Evolutionary conservation across 2,888 invertebrate species (phyloP).

Genomic region (Pomacea canaliculata): DNA sequence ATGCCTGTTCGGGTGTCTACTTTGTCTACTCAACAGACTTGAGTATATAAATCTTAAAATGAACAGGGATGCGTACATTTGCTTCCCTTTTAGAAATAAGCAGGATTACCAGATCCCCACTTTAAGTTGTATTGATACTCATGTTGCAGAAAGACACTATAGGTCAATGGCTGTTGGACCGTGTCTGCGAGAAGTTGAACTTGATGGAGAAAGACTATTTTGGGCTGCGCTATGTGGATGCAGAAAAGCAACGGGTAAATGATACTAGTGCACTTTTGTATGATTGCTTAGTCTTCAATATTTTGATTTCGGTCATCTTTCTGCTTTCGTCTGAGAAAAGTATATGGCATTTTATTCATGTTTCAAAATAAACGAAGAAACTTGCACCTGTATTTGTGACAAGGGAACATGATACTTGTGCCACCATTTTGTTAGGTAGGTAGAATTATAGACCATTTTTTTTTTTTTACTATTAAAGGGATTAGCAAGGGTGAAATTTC

Average conservation of each 20-base stretch:
- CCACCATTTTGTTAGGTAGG: not conserved
- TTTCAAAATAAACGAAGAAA: too few species aligned
- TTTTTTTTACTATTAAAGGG: conserved; percentile 34
- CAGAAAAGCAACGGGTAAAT: conserved; percentile 90
- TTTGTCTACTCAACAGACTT: too few species aligned
- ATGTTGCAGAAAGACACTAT: conserved; percentile 86
- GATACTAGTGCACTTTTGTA: not conserved
- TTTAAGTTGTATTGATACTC: conserved; percentile 14
- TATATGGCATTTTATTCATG: too few species aligned
- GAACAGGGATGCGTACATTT: too few species aligned
- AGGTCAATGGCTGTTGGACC: conserved; percentile 91
- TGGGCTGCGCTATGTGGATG: conserved; percentile 91
- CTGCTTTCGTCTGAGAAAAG: not conserved
- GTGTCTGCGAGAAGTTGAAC: conserved; percentile 92
- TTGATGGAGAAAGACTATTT: conserved; percentile 96
- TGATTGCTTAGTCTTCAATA: not conserved
- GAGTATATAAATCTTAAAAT: too few species aligned
- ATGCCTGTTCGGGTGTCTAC: too few species aligned
- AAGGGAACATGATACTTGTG: too few species aligned
- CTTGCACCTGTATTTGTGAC: too few species aligned
- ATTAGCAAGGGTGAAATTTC: too few species aligned
- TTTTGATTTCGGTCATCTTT: not conserved
- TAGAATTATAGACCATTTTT: not conserved
- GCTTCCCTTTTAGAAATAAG: too few species aligned
- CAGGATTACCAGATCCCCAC: too few species aligned